Percentiles rank a stretch among this genome's conserved stretches.
These are phyloP conservation scores for Actinemys pallida DNA, from an alignment of 2,113 vertebrate species.

Conservation along the genomic window DNA sequence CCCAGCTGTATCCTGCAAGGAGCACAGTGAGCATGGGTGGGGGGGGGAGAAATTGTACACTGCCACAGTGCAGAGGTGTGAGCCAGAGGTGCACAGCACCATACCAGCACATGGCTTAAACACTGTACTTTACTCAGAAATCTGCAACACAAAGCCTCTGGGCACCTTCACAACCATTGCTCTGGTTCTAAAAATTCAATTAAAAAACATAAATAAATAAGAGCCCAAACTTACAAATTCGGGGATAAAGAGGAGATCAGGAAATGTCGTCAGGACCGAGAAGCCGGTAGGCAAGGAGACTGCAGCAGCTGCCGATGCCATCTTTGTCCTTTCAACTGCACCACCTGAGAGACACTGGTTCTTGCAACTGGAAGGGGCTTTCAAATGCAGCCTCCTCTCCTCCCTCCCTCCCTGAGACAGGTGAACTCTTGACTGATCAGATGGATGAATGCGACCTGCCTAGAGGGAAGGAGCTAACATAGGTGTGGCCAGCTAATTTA, in stretches of 20 bases:
- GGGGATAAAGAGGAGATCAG: neutral
- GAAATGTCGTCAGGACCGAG: neutral
- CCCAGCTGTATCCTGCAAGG: neutral
- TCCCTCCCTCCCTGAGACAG: neutral
- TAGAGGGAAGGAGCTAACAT: neutral
- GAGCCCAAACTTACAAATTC: neutral
- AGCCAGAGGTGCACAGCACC: neutral
- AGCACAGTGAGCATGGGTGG: neutral
- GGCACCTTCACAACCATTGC: neutral
- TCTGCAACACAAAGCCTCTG: neutral
- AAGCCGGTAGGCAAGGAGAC: neutral
- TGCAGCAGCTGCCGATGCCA: neutral
- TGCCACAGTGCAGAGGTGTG: neutral
- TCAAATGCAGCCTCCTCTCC: neutral
- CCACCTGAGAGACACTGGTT: neutral
- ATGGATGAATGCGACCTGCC: neutral
- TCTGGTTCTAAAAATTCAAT: neutral
- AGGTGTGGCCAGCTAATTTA: neutral
- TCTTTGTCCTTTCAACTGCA: neutral
- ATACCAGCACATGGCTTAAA: neutral
- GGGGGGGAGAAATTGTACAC: too few relatives aligned
- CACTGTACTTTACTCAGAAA: neutral
- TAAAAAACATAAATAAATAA: neutral
- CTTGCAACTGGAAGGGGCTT: neutral
- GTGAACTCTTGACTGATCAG: neutral